Conservation (phyloP, 2,113 vertebrate species). For the Azemiops feae region DNA sequence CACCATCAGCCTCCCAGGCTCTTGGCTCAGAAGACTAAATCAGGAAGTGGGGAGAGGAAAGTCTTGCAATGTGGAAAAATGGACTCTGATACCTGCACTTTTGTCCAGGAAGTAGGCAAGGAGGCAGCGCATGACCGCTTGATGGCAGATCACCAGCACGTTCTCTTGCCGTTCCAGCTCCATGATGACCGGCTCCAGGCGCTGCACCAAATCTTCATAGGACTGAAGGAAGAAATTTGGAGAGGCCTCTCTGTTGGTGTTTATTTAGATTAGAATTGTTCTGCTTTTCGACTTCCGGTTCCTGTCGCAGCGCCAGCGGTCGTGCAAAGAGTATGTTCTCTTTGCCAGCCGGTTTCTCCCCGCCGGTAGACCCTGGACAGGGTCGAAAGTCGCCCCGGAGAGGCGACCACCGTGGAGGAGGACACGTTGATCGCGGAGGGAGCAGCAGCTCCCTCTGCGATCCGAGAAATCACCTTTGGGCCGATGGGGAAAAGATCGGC, state of each 20-base stretch:
- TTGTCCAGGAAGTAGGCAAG: conserved; percentile 93
- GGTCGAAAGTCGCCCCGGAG: too few species aligned
- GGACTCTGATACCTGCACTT: conserved; percentile 74
- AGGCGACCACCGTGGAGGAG: too few species aligned
- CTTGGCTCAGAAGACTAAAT: background rate
- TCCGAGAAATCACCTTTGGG: too few species aligned
- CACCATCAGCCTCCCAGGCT: too few species aligned
- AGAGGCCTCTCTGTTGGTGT: background rate
- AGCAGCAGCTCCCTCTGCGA: too few species aligned
- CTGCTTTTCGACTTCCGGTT: background rate
- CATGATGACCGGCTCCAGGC: conserved; percentile 93
- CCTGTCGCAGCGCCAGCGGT: too few species aligned
- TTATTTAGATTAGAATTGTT: background rate
- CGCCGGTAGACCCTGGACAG: too few species aligned
- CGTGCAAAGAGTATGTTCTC: too few species aligned
- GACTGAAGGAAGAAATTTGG: conserved; percentile 67
- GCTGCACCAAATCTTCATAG: conserved; percentile 90
- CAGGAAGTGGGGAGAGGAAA: background rate
- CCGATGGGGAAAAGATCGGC: too few species aligned
- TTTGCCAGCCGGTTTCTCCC: too few species aligned
- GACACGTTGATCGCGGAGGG: too few species aligned
- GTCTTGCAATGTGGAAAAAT: background rate
- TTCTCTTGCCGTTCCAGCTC: conserved; percentile 94
- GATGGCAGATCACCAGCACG: conserved; percentile 87
- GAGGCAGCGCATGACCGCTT: conserved; percentile 90